phyloP scores from a whole-genome alignment of 2,797 vertebrate species.

The Notolabrus celidotus region DNA sequence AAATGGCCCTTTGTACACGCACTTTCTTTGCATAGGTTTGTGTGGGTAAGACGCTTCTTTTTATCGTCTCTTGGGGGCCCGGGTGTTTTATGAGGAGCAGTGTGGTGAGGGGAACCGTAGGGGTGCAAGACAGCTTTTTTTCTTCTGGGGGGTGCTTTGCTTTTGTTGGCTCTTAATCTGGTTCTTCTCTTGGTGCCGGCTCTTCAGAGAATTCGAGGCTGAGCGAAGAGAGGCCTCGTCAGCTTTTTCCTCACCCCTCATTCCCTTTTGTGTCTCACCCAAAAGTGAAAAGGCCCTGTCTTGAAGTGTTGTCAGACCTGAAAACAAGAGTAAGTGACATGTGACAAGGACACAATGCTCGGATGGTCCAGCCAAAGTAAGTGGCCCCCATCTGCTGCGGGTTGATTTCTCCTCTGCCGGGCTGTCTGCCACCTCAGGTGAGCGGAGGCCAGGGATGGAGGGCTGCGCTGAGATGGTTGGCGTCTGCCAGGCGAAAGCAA shows the following conservation, averaged over 20 bases:
- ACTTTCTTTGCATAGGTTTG: conserved; percentile 83
- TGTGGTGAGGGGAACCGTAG: conserved; percentile 56
- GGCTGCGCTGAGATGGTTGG: conserved; percentile 39
- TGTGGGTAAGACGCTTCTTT: conserved; percentile 67
- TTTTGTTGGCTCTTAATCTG: conserved; percentile 85
- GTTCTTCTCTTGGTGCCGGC: conserved; percentile 70
- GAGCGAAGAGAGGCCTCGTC: conserved; percentile 75
- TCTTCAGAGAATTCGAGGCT: conserved; percentile 76
- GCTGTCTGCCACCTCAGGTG: conserved; percentile 75
- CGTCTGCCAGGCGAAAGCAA: conserved; percentile 63
- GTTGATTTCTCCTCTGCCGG: conserved; percentile 78
- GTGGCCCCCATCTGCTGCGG: conserved; percentile 78
- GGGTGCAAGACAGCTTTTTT: conserved; percentile 70
- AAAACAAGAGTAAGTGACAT: conserved; percentile 84
- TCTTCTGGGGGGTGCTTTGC: conserved; percentile 54
- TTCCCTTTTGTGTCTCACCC: conserved; percentile 76
- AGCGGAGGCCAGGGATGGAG: conserved; percentile 48
- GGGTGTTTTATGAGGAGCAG: conserved; percentile 67
- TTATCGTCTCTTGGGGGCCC: conserved; percentile 66
- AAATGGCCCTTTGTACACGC: conserved; percentile 80
- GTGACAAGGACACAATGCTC: conserved; percentile 84
- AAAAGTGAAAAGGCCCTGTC: conserved; percentile 74
- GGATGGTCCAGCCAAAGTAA: conserved; percentile 73
- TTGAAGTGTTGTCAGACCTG: conserved; percentile 78
- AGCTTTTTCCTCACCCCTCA: conserved; percentile 71